phyloP scores from a whole-genome alignment of 2,888 invertebrate genomes.

The Eremobia ochroleuca region DNA sequence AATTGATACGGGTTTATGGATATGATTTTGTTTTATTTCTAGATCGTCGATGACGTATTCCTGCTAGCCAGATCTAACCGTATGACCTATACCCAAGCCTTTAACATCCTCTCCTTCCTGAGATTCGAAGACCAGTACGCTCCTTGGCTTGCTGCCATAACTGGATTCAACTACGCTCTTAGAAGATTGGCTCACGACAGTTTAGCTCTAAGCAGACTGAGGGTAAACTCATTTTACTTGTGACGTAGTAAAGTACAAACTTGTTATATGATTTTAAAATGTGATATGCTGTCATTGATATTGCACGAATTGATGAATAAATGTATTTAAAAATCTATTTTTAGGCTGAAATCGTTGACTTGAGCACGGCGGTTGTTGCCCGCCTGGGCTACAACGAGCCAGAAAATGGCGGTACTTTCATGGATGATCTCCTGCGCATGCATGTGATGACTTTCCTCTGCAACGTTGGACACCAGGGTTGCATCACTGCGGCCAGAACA shows the following conservation, averaged over 20 bases:
- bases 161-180: slow-evolving; percentile 85
- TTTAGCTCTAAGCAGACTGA: slow-evolving; percentile 69
- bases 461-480: slow-evolving; percentile 82
- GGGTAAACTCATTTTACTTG: slow-evolving; percentile 70
- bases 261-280: background rate
- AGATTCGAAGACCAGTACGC: slow-evolving; percentile 92
- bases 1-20: background rate
- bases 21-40: slow-evolving; percentile 32
- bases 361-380: slow-evolving; percentile 86
- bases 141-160: slow-evolving; percentile 93
- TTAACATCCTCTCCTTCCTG: slow-evolving; percentile 91
- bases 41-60: slow-evolving; percentile 93
- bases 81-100: slow-evolving; percentile 87
- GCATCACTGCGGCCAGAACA: slow-evolving; percentile 79
- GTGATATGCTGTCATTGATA: background rate
- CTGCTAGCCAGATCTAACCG: slow-evolving; percentile 89
- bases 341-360: slow-evolving; percentile 84
- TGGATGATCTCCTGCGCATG: slow-evolving; percentile 89
- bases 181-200: slow-evolving; percentile 84
- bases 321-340: slow-evolving; percentile 40
- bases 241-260: background rate
- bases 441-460: slow-evolving; percentile 91
- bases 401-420: slow-evolving; percentile 81
- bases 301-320: background rate
- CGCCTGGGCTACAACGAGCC: slow-evolving; percentile 89